Base-by-base conservation (phyloP, 2,888 invertebrate genomes). In the Cryptops parisi region DNA sequence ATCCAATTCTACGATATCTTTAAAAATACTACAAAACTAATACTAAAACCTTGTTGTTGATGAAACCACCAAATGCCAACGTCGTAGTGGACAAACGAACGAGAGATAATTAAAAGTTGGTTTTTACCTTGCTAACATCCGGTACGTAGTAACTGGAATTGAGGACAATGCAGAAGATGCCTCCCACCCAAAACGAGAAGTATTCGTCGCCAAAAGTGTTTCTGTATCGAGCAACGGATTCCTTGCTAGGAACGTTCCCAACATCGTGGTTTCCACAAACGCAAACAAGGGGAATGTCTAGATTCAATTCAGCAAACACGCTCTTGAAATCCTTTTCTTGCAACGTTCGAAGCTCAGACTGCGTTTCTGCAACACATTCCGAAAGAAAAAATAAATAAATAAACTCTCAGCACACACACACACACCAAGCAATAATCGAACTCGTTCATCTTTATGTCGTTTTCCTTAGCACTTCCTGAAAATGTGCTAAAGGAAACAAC, bases 181-280 rank as follows among this genome's bases (percentile, higher is more conserved):
- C 74, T 17, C 68, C 68, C 39, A 65, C 65, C 69, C 69, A 71
- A 60, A 74, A 75, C 0, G 68, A 65, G 59, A 70, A 75, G 59
- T 66, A 74, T 59, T 75, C 75, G 59, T 71, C 70, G 26, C 74
- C 73, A 60, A 67, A 71, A 21, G 64, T 60, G n/a, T 59, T 33
- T 15, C 61, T 53, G 52, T 64, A 65, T 5, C 58, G 52, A 17
- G 24, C 56, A 9, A 75, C 61, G 3, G 68, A 61, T 41, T 64
- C 59, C 12, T 53, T 53, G 1, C 72, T 71, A 4, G 74, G 74
- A 3, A 58, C 60, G 59, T 75, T 65, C 9, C 74, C 74, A 25
- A 75, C 62, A 60, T 75, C 75, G 60, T 75, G 75, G 60, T 75
- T 75, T 2, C 75, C 75, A 61, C 72, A 72, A 12, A 74, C 69